Evolutionary conservation across 2,113 vertebrate genomes (phyloP).

Genomic region (Poeciliopsis retropinna): DNA sequence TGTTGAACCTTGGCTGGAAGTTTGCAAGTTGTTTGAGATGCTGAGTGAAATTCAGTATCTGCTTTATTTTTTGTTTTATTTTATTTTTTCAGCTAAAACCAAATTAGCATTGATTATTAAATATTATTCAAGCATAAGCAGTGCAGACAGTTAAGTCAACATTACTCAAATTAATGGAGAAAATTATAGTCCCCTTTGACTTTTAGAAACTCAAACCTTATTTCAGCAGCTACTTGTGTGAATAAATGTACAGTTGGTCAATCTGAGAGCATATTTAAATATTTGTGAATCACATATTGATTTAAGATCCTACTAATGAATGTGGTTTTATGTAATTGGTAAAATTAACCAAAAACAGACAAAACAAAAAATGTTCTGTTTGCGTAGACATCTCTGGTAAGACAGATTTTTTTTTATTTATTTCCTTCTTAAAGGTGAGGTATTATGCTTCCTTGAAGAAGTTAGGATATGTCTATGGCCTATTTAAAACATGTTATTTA

Average conservation of each 20-base stretch:
- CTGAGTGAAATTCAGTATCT: constrained; percentile 53
- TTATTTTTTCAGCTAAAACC: constrained; percentile 25
- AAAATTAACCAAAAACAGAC: neutral
- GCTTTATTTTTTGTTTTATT: constrained; percentile 17
- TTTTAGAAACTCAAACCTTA: constrained; percentile 30
- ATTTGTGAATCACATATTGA: constrained; percentile 11
- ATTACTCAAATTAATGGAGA: constrained; percentile 53
- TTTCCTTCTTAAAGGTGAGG: neutral
- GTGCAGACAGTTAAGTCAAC: constrained; percentile 37
- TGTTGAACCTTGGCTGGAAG: neutral
- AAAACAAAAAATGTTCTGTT: neutral
- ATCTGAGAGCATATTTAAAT: neutral
- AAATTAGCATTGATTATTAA: constrained; percentile 68
- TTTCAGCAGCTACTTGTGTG: constrained; percentile 42
- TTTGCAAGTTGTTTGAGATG: constrained; percentile 35
- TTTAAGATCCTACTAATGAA: constrained; percentile 8
- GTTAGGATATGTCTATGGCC: too few relatives aligned
- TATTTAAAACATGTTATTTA: too few relatives aligned
- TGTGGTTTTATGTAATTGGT: neutral
- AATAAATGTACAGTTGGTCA: constrained; percentile 38
- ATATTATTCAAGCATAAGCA: constrained; percentile 55
- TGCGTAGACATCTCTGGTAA: neutral
- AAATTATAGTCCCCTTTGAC: constrained; percentile 46
- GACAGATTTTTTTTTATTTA: neutral
- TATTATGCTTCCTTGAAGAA: too few relatives aligned